A percentile compares a stretch with the other conserved stretches of the same genome.
Evolutionary conservation across 2,888 invertebrate species (phyloP).

Genomic region (Tipula helvola): DNA sequence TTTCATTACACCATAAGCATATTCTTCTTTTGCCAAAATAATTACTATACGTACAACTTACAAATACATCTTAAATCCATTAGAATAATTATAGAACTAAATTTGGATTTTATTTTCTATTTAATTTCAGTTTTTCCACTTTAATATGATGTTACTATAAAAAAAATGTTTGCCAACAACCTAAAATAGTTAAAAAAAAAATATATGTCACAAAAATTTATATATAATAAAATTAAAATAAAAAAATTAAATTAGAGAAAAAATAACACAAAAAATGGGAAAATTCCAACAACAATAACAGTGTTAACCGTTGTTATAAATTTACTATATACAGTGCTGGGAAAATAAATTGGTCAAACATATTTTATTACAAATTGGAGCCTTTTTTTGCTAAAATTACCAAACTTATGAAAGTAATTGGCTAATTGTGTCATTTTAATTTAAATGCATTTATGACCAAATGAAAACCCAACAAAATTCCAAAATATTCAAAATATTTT

Average conservation of each 20-base stretch:
- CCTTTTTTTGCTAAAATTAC: too few species aligned
- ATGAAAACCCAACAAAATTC: too few species aligned
- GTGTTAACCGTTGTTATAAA: not conserved
- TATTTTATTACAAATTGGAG: too few species aligned
- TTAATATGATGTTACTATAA: not conserved
- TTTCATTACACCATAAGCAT: not conserved
- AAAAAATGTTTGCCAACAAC: not conserved
- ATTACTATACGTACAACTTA: constrained; percentile 5
- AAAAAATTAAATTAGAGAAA: not conserved
- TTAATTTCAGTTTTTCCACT: not conserved
- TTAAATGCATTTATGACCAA: too few species aligned
- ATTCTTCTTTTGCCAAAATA: not conserved
- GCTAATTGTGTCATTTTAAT: too few species aligned
- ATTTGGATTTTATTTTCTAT: not conserved
- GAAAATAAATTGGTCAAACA: too few species aligned
- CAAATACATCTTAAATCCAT: constrained; percentile 1
- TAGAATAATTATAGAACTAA: constrained; percentile 7
- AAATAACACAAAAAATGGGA: not conserved
- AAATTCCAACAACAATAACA: not conserved
- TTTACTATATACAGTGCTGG: too few species aligned
- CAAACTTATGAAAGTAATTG: too few species aligned
- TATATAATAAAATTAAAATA: not conserved
- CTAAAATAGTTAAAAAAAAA: not conserved
- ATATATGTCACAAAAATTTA: not conserved
- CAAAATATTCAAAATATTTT: too few species aligned